Base-by-base conservation (phyloP, 2,113 vertebrate species). In the Alouatta palliata region DNA sequence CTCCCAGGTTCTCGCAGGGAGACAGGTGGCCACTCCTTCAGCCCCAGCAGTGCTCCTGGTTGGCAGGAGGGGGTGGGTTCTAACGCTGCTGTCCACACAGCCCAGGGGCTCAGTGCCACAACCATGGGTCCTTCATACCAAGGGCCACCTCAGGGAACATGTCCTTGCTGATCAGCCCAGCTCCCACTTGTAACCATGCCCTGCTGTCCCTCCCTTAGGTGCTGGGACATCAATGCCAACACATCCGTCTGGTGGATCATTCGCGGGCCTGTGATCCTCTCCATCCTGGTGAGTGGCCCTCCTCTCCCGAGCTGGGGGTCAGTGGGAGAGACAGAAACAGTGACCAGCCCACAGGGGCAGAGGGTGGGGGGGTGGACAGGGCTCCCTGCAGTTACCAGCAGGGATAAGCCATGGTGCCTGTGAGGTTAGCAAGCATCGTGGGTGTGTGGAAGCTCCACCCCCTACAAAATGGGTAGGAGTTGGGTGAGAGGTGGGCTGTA, bases 231-330 rank as follows among this genome's bases (percentile, higher is more conserved):
- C 88, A 99, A 99, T 37, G 90, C 93, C 88, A 98, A 98, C 6
- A 97, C 98, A 5, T 98, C 98, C 98, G 98, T 99, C 95, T 99
- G 99, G 99, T 99, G 99, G 99, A 99, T 99, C 93, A 99, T 99
- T 80, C 99, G 99, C 98, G 99, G 99, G 58, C 99, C 99, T 27
- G 98, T 99, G 93, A 98, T 99, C 93, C 93, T 99, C 30, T 99
- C 99, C 83, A 99, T 99, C 98, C 98, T 98, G 97, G 99, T 99
- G 98, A 99, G 99, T 99, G 52, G 23, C 56, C 3, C 0, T 79
- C 76, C 27, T 80, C 35, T 70, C 35, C 40, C 17, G 25, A 49
- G 27, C 40, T 76, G 40, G 76, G 68, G 19, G 40, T 35, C 54
- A 49, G 7, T 10, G 68, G 54, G 54, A 35, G 37, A 49, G n/a